phyloP scores from a whole-genome alignment of 2,113 vertebrate genomes.

The Laterallus jamaicensis region DNA sequence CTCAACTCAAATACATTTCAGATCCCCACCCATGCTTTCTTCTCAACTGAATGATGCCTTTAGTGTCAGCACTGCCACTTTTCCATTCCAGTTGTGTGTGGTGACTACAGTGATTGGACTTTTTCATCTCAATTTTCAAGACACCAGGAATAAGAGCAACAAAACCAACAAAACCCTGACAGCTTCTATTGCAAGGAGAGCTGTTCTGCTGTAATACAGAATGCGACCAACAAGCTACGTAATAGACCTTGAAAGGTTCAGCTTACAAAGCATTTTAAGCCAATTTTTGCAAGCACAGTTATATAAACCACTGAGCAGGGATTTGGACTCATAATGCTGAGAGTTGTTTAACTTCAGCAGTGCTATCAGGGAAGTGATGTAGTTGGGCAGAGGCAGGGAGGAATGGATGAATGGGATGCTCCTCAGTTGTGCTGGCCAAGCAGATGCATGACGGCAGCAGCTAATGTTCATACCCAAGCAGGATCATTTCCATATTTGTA shows the following conservation, averaged over 20 bases:
- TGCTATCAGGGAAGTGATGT: neutral
- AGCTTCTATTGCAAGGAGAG: neutral
- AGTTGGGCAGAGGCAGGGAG: neutral
- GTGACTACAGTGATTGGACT: neutral
- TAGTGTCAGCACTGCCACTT: neutral
- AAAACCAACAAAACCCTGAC: neutral
- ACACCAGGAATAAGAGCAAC: neutral
- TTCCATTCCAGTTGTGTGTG: neutral
- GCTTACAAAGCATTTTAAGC: slow-evolving; percentile 18
- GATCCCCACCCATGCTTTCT: neutral
- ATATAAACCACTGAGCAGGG: neutral
- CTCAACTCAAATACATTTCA: neutral
- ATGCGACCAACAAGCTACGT: neutral
- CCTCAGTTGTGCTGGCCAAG: neutral
- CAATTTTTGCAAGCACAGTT: slow-evolving; percentile 18
- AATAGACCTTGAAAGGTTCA: slow-evolving; percentile 4
- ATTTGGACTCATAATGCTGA: neutral
- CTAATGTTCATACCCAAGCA: neutral
- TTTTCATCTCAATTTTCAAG: neutral
- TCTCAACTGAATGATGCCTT: neutral
- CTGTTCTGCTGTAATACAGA: neutral
- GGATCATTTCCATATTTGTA: neutral
- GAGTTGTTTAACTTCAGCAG: neutral
- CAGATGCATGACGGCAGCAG: neutral
- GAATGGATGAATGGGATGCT: neutral